Conservation (phyloP, 2,888 invertebrate genomes). For the Sisyra terminalis region DNA sequence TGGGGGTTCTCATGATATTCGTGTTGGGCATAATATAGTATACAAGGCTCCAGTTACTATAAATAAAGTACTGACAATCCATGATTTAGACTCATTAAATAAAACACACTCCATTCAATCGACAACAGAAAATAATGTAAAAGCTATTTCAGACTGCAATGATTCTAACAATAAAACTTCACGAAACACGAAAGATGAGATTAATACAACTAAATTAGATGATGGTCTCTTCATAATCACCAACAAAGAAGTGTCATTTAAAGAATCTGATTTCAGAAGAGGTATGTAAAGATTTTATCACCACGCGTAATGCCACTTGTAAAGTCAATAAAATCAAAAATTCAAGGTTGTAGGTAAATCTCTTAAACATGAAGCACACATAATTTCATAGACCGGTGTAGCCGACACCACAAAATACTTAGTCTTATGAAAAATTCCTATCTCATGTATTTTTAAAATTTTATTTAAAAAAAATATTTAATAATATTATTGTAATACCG, state of each 20-base stretch:
- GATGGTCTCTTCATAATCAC: constrained; percentile 4
- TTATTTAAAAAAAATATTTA: too few relatives aligned
- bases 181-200: neutral
- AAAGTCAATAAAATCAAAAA: too few relatives aligned
- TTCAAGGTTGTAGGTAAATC: too few relatives aligned
- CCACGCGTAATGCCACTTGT: too few relatives aligned
- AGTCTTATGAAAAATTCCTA: too few relatives aligned
- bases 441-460: too few relatives aligned
- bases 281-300: too few relatives aligned
- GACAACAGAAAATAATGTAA: neutral
- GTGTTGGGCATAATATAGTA: constrained; percentile 59
- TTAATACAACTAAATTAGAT: constrained; percentile 3
- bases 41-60: constrained; percentile 66
- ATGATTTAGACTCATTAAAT: neutral
- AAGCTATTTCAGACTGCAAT: neutral
- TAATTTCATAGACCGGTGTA: too few relatives aligned
- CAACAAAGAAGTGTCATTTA: neutral
- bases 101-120: neutral
- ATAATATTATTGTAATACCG: too few relatives aligned
- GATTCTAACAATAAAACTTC: neutral
- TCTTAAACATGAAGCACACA: too few relatives aligned
- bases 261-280: too few relatives aligned
- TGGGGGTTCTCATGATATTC: constrained; percentile 51
- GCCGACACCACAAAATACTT: too few relatives aligned
- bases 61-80: constrained; percentile 35